Conservation (phyloP, 2,113 vertebrate genomes). For the Poecile atricapillus region DNA sequence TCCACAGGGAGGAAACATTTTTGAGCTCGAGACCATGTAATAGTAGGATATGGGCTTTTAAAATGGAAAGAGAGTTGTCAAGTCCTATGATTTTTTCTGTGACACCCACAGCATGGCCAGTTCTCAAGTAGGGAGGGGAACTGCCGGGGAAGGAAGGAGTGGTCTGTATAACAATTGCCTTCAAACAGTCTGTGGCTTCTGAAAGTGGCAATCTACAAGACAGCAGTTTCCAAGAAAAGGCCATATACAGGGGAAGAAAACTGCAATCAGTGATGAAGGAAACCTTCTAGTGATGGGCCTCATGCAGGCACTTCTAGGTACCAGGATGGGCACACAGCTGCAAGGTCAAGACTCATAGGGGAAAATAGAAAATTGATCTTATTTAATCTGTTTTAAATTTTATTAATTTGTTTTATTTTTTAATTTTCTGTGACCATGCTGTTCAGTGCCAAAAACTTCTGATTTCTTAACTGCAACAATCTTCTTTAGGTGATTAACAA, state of each 20-base stretch:
- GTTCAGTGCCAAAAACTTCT: background rate
- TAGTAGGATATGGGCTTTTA: conserved; percentile 5
- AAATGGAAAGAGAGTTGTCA: background rate
- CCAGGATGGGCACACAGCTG: background rate
- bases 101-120: background rate
- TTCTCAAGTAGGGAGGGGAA: background rate
- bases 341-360: background rate
- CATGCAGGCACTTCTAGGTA: background rate
- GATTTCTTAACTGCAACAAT: background rate
- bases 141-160: background rate
- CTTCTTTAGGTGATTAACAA: background rate
- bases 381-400: background rate
- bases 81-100: background rate
- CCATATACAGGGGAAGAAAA: background rate
- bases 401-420: background rate
- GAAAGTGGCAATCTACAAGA: background rate
- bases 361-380: background rate
- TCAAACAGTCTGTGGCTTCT: background rate
- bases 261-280: background rate
- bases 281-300: background rate
- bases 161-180: background rate
- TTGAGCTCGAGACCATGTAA: background rate
- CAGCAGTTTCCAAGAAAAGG: background rate
- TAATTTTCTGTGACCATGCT: background rate
- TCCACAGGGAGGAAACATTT: conserved; percentile 13